Evolutionary conservation across 2,888 invertebrate species (phyloP), one percentile per base, ranked within the genome.

Genomic region (Melanchra persicariae): DNA sequence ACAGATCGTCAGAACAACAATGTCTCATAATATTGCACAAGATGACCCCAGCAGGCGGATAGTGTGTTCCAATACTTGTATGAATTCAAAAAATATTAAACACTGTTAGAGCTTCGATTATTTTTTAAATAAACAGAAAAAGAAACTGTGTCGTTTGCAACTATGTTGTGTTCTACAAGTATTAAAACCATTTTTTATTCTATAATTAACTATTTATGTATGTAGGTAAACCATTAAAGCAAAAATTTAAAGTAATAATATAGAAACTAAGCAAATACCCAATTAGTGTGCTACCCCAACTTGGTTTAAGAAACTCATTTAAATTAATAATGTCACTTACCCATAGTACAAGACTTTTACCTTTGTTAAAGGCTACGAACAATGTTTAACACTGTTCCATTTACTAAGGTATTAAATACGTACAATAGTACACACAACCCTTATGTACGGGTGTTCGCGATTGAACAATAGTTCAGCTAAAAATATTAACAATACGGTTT

Each of bases 391-490:
- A 74, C n/a, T 59, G 59, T 65, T 51, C 49, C 30, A 52, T 26
- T 55, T 60, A 40, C 30, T 68, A 15, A 54, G 8, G 7, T 51
- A 52, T 49, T 62, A 51, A 10, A 22, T 63, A 52, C 5, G 26
- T 64, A 60, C n/a, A 43, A 66, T 40, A 61, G 8, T 19, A 7
- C 26, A 59, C 8, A 49, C 10, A 47, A 30, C 54, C 45, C 52
- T 54, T 55, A 6, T 30, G 40, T 30, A 47, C 22, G 15, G 15
- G 30, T 10, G 58, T 55, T 71, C 63, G 30, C 24, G 22, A 74
- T 61, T 68, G 64, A 71, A 74, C 75, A 77, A 82, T 75, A 62
- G 67, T 60, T 72, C 30, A 43, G 61, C 59, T 43, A 60, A 51
- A 68, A 47, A 66, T 64, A 79, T 64, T 69, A 57, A 61, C 60